phyloP scores from a whole-genome alignment of 2,797 vertebrate genomes.

The Neosalanx taihuensis region DNA sequence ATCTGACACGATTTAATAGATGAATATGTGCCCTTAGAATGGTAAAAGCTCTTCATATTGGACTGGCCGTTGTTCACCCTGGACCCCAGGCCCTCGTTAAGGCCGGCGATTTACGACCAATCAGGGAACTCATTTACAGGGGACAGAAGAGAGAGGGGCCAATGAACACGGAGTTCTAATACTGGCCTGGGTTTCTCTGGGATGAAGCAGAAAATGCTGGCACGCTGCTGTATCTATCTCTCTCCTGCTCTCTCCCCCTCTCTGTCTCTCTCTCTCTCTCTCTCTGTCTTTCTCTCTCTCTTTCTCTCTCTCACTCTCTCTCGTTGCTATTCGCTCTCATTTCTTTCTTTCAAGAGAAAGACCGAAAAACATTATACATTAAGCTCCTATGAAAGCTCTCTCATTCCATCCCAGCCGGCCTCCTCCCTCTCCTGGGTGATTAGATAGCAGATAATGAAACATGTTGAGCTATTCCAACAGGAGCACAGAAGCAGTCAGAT shows the following conservation, averaged over 20 bases:
- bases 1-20: slow-evolving; percentile 60
- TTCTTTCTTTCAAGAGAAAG: not conserved
- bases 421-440: no score
- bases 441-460: not conserved
- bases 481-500: slow-evolving; percentile 28
- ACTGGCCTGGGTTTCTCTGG: slow-evolving; percentile 25
- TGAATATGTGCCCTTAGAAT: slow-evolving; percentile 55
- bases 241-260: no score
- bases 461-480: not conserved
- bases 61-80: slow-evolving; percentile 56
- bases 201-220: slow-evolving; percentile 40
- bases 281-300: no score
- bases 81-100: slow-evolving; percentile 54
- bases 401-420: not conserved
- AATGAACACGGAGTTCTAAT: slow-evolving; percentile 38
- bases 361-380: slow-evolving; percentile 1
- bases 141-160: slow-evolving; percentile 47
- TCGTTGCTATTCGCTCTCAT: no score
- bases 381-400: not conserved
- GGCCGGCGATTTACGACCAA: slow-evolving; percentile 52
- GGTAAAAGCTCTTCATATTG: slow-evolving; percentile 47
- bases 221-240: slow-evolving; percentile 5
- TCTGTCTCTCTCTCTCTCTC: no score
- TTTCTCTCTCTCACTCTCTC: no score
- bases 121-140: slow-evolving; percentile 57